phyloP scores from a whole-genome alignment of 1,140 invertebrate species.

The Contarinia nasturtii region DNA sequence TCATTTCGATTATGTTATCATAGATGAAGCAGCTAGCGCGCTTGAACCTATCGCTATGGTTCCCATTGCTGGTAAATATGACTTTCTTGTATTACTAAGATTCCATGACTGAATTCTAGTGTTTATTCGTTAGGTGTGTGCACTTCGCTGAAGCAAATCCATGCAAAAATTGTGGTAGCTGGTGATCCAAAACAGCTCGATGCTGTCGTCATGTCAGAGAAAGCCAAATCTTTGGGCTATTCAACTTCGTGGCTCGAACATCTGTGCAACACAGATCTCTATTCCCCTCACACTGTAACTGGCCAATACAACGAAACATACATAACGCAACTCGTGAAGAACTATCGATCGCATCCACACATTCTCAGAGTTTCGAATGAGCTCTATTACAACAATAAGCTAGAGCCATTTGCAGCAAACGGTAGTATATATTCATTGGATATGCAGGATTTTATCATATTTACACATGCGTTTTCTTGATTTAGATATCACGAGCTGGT shows the following conservation, averaged over 20 bases:
- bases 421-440: background rate
- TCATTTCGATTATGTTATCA: no score
- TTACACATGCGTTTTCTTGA: background rate
- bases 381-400: slow-evolving; percentile 40
- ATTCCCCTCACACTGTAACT: slow-evolving; percentile 25
- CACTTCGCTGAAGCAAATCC: slow-evolving; percentile 6
- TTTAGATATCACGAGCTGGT: background rate
- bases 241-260: slow-evolving; percentile 37
- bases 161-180: slow-evolving; percentile 41
- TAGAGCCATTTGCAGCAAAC: slow-evolving; percentile 21
- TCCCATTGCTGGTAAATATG: no score
- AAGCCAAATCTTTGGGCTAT: slow-evolving; percentile 27
- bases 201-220: slow-evolving; percentile 40
- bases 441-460: background rate
- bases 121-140: slow-evolving; percentile 16
- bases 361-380: slow-evolving; percentile 40
- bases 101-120: no score
- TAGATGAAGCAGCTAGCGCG: no score
- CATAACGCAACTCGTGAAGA: slow-evolving; percentile 42
- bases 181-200: slow-evolving; percentile 75
- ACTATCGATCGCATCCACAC: slow-evolving; percentile 40
- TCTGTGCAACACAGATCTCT: slow-evolving; percentile 28
- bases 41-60: no score
- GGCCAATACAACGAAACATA: slow-evolving; percentile 34
- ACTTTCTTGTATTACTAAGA: no score